Evolutionary conservation across 2,888 invertebrate species (phyloP).

Genomic region (Miltochrista miniata): DNA sequence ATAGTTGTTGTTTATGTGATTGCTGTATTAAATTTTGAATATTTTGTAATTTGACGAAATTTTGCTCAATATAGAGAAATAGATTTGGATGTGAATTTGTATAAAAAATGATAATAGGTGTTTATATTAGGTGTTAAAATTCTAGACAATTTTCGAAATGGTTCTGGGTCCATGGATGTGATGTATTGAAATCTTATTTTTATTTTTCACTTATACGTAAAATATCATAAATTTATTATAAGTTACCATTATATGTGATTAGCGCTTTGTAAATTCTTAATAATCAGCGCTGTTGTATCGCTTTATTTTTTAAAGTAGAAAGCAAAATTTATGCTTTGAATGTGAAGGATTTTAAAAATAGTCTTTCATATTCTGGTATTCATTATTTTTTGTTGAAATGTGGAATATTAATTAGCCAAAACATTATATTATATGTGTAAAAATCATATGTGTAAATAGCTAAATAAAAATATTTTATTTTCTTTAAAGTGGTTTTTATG

Average conservation of each 20-base stretch:
- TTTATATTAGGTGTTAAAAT: background rate
- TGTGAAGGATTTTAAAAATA: constrained; percentile 8
- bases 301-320: constrained; percentile 5
- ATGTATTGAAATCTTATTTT: constrained; percentile 13
- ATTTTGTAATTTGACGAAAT: background rate
- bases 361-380: constrained; percentile 8
- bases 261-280: constrained; percentile 25
- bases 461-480: constrained; percentile 27
- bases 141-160: background rate
- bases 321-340: background rate
- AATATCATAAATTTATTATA: background rate
- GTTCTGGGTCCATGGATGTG: constrained; percentile 4
- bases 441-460: constrained; percentile 35
- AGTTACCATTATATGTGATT: constrained; percentile 7
- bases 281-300: constrained; percentile 11
- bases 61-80: constrained; percentile 23
- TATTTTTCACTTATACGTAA: constrained; percentile 6
- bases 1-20: background rate
- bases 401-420: constrained; percentile 24
- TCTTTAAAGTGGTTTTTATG: constrained; percentile 6
- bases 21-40: no score
- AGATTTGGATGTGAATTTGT: constrained; percentile 6
- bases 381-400: constrained; percentile 23
- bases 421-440: constrained; percentile 24
- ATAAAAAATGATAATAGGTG: background rate